A percentile compares a stretch with the other conserved stretches of the same genome.
phyloP scores from a whole-genome alignment of 2,888 invertebrate genomes.

The Sminthurides aquaticus region DNA sequence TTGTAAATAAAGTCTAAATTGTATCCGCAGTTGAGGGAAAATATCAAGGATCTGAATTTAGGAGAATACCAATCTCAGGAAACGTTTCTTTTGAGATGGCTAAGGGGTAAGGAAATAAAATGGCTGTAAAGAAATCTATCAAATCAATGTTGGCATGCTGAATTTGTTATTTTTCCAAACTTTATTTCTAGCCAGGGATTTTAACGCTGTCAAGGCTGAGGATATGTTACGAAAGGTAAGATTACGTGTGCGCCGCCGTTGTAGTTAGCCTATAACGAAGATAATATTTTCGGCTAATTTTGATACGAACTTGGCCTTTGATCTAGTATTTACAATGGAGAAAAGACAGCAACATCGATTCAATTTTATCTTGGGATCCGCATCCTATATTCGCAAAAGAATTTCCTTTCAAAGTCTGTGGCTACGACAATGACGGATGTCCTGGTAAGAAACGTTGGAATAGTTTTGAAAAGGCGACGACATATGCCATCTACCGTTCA shows the following conservation, averaged over 20 bases:
- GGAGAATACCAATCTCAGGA: conserved; percentile 27
- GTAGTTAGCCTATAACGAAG: background rate
- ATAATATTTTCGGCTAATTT: background rate
- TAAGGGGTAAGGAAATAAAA: conserved; percentile 27
- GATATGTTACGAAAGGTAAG: conserved; percentile 39
- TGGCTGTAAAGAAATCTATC: background rate
- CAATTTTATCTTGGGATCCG: conserved; percentile 32
- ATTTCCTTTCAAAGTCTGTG: conserved; percentile 32
- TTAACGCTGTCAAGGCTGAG: conserved; percentile 33
- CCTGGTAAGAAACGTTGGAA: conserved; percentile 30
- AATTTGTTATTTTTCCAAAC: no score
- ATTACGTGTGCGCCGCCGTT: background rate
- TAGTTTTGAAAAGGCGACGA: no score
- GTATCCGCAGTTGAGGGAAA: conserved; percentile 25
- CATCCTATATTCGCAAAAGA: conserved; percentile 27
- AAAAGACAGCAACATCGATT: conserved; percentile 30
- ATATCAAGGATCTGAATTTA: conserved; percentile 26
- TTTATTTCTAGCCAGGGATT: conserved; percentile 34
- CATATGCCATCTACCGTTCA: background rate
- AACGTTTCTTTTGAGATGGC: conserved; percentile 32
- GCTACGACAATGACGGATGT: conserved; percentile 37
- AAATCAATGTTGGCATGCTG: no score
- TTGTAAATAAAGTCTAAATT: background rate
- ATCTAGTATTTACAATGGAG: conserved; percentile 34
- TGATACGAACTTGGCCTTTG: background rate